These are phyloP conservation scores for Simalia tracyae DNA, from an alignment of 2,797 vertebrate genomes.

Conservation along the genomic window DNA sequence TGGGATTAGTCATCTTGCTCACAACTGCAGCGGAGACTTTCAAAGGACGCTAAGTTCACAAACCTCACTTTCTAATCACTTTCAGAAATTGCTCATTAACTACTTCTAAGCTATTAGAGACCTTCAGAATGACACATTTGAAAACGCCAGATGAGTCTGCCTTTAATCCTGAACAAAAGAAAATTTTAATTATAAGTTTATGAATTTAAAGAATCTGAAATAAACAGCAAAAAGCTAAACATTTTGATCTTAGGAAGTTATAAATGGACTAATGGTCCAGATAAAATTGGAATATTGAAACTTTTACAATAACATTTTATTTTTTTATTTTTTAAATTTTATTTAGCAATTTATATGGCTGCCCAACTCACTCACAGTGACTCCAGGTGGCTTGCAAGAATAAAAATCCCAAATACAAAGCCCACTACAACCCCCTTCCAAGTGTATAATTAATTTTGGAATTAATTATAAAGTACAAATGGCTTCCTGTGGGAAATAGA, in stretches of 20 bases:
- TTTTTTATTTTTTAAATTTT: too few species aligned
- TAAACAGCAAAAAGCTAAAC: not conserved
- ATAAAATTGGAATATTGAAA: not conserved
- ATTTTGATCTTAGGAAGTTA: not conserved
- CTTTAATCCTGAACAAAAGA: not conserved
- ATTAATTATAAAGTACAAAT: not conserved
- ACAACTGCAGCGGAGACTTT: not conserved
- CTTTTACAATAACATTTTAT: not conserved
- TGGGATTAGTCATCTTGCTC: not conserved
- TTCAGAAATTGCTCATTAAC: not conserved
- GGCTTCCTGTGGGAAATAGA: not conserved
- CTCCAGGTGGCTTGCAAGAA: too few species aligned
- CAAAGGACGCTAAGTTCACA: not conserved
- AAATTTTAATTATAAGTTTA: not conserved
- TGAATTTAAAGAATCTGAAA: not conserved
- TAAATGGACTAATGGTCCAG: not conserved
- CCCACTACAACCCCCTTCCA: too few species aligned
- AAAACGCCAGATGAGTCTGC: not conserved
- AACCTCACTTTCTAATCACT: not conserved
- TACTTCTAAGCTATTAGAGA: not conserved
- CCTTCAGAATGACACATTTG: not conserved
- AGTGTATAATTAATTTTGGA: not conserved
- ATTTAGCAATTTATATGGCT: too few species aligned
- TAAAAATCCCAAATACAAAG: too few species aligned
- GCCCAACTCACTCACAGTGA: too few species aligned